These are phyloP conservation scores for Peromyscus maniculatus DNA, from an alignment of 2,113 vertebrate species.

Conservation along the genomic window DNA sequence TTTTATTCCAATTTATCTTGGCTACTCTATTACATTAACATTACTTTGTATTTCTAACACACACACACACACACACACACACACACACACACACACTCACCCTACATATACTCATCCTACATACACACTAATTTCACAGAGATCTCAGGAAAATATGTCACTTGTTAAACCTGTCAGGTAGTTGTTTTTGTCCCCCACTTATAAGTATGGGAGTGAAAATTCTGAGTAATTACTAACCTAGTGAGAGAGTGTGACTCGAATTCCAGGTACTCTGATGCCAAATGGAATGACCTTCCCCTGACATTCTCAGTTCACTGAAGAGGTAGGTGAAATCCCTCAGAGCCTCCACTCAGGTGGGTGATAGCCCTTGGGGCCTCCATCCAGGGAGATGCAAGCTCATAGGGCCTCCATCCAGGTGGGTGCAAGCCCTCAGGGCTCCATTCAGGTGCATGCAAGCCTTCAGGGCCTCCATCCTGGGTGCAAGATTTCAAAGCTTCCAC, in stretches of 20 bases:
- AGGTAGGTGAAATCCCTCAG: too few species aligned
- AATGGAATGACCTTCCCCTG: background rate
- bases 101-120: background rate
- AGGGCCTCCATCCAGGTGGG: too few species aligned
- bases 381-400: too few species aligned
- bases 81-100: background rate
- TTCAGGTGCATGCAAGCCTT: background rate
- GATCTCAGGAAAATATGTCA: background rate
- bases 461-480: too few species aligned
- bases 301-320: fast-evolving
- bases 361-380: background rate
- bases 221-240: background rate
- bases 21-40: background rate
- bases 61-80: background rate
- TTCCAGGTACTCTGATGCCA: background rate
- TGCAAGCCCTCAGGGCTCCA: background rate
- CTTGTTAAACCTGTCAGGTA: background rate
- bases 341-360: fast-evolving
- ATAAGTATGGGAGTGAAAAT: background rate
- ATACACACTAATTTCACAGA: background rate
- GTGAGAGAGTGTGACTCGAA: background rate
- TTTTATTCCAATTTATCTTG: background rate
- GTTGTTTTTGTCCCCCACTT: background rate
- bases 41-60: background rate
- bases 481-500: too few species aligned